Percentiles rank a stretch among this genome's conserved stretches.
Conservation (phyloP, 2,113 vertebrate genomes). For the Tringa solitaria region DNA sequence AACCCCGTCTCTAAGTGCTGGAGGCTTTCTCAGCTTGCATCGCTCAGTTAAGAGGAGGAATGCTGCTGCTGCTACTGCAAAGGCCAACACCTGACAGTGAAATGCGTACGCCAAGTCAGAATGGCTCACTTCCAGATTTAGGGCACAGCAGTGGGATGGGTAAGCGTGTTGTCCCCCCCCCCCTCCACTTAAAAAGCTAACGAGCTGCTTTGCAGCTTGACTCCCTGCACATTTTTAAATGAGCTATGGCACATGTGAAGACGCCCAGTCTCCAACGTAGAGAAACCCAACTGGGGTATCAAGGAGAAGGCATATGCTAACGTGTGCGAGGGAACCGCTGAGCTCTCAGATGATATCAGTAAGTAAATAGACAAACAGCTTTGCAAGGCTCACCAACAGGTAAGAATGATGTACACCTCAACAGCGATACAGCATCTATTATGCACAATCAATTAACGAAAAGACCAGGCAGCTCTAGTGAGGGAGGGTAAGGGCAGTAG, state of each 20-base stretch:
- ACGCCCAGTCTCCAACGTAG: background rate
- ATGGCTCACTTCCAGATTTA: background rate
- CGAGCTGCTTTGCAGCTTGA: background rate
- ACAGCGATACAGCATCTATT: background rate
- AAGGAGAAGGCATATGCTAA: background rate
- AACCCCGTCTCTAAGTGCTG: background rate
- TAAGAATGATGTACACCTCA: background rate
- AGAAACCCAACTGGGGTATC: background rate
- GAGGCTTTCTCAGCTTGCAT: background rate
- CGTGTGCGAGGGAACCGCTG: fast-evolving
- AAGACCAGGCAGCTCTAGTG: background rate
- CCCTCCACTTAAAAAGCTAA: background rate
- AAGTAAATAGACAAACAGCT: background rate
- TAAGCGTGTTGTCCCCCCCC: background rate
- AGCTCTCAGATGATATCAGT: background rate
- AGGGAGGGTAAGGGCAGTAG: background rate
- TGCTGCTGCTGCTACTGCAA: background rate
- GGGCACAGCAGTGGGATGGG: background rate
- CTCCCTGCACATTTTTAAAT: background rate
- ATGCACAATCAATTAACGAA: background rate
- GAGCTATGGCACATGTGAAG: background rate
- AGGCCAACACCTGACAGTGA: background rate
- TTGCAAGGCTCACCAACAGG: background rate
- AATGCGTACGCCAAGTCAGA: background rate
- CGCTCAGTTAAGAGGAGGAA: background rate